Percentiles rank a stretch among this genome's conserved stretches.
Conservation (phyloP, 2,797 vertebrate species). For the Danio choprae region DNA sequence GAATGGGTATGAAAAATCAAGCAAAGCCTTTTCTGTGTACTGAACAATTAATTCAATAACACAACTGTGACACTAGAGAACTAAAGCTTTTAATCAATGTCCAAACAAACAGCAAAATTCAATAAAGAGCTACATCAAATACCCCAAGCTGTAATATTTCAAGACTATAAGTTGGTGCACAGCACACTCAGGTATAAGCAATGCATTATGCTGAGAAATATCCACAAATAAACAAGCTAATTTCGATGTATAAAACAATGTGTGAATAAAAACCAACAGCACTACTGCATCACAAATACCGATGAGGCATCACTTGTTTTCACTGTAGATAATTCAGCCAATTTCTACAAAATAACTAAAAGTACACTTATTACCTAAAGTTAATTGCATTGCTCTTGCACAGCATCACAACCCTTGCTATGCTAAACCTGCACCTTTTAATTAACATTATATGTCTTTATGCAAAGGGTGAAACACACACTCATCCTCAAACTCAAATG, state of each 20-base stretch:
- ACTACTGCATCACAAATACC: neutral
- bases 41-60: neutral
- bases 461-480: neutral
- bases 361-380: neutral
- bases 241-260: neutral
- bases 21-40: neutral
- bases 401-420: neutral
- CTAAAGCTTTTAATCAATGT: slow-evolving; percentile 16
- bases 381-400: neutral
- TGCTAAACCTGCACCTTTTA: neutral
- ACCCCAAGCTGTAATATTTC: neutral
- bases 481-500: too few relatives aligned
- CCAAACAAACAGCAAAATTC: slow-evolving; percentile 7
- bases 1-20: neutral
- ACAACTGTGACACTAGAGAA: neutral
- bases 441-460: neutral
- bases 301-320: too few relatives aligned
- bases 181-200: neutral
- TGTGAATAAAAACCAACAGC: slow-evolving; percentile 11
- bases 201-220: neutral
- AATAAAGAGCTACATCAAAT: slow-evolving; percentile 11
- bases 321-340: neutral
- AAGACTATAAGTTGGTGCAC: neutral
- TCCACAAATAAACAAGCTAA: neutral
- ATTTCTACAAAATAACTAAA: neutral